A percentile compares a stretch with the other conserved stretches of the same genome.
These are phyloP conservation scores for Dryobota labecula DNA, from an alignment of 2,888 invertebrate species.

Conservation along the genomic window DNA sequence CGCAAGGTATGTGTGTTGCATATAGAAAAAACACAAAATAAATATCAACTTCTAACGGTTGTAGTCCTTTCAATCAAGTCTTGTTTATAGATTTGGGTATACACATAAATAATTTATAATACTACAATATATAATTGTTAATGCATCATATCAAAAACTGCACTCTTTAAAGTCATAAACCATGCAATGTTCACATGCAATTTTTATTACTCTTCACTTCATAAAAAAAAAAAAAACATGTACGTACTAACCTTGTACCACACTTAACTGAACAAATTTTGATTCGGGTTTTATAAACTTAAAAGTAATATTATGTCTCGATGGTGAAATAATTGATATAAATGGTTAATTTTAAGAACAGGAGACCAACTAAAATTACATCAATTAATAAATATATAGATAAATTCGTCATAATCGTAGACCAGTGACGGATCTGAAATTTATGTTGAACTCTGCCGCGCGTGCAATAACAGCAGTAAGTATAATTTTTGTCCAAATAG, in stretches of 20 bases:
- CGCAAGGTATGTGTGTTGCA: constrained; percentile 39
- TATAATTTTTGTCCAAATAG: too few relatives aligned
- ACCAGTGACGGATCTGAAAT: too few relatives aligned
- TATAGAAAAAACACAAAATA: constrained; percentile 60
- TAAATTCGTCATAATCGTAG: too few relatives aligned
- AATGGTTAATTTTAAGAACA: constrained; percentile 53
- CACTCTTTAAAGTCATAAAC: constrained; percentile 79
- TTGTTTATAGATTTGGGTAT: constrained; percentile 52
- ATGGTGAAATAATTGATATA: constrained; percentile 71
- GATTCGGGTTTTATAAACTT: constrained; percentile 75
- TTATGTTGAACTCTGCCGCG: too few relatives aligned
- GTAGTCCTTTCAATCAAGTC: constrained; percentile 54
- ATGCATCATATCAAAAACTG: constrained; percentile 81
- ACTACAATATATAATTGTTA: constrained; percentile 63
- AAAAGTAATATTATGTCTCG: constrained; percentile 83
- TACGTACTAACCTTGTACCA: constrained; percentile 83
- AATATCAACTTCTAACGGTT: constrained; percentile 60
- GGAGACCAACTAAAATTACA: constrained; percentile 74
- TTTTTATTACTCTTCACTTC: constrained; percentile 70
- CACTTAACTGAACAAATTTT: constrained; percentile 74
- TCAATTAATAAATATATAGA: constrained; percentile 72
- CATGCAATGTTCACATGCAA: constrained; percentile 86
- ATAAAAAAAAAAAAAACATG: constrained; percentile 74
- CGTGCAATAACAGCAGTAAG: too few relatives aligned
- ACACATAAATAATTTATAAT: constrained; percentile 59